Evolutionary conservation across 2,888 invertebrate genomes (phyloP).

Genomic region (Drosophila tripunctata): DNA sequence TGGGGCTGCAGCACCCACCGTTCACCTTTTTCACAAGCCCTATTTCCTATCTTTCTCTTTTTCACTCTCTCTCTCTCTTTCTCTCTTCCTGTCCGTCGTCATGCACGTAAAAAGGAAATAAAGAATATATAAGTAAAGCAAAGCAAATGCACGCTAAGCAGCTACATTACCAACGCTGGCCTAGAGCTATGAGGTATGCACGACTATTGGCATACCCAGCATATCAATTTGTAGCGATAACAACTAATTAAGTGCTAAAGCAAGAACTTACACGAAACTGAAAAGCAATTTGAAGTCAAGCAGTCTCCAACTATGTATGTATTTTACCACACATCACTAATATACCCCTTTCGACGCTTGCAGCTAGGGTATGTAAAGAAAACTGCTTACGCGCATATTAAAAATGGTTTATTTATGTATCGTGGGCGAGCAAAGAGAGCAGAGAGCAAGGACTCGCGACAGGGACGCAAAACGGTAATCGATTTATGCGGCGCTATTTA

Average conservation of each 20-base stretch:
- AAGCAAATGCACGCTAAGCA: slow-evolving; percentile 23
- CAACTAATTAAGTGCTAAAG: too few relatives aligned
- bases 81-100: slow-evolving; percentile 1
- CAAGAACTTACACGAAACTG: too few relatives aligned
- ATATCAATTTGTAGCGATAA: too few relatives aligned
- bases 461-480: slow-evolving; percentile 51
- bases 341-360: background rate
- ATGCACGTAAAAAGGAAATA: slow-evolving; percentile 31
- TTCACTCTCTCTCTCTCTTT: background rate
- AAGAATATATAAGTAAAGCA: slow-evolving; percentile 29
- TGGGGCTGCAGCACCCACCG: too few relatives aligned
- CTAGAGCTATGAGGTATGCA: background rate
- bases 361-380: slow-evolving; percentile 28
- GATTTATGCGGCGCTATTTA: slow-evolving; percentile 75
- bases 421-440: background rate
- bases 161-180: background rate
- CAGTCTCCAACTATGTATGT: too few relatives aligned
- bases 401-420: slow-evolving; percentile 75
- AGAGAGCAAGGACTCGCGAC: background rate
- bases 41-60: too few relatives aligned
- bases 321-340: too few relatives aligned
- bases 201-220: background rate
- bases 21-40: too few relatives aligned
- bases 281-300: background rate
- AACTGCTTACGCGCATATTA: slow-evolving; percentile 70